A percentile compares a stretch with the other conserved stretches of the same genome.
These are phyloP conservation scores for Addax nasomaculatus DNA, from an alignment of 2,113 vertebrate species.

Conservation along the genomic window DNA sequence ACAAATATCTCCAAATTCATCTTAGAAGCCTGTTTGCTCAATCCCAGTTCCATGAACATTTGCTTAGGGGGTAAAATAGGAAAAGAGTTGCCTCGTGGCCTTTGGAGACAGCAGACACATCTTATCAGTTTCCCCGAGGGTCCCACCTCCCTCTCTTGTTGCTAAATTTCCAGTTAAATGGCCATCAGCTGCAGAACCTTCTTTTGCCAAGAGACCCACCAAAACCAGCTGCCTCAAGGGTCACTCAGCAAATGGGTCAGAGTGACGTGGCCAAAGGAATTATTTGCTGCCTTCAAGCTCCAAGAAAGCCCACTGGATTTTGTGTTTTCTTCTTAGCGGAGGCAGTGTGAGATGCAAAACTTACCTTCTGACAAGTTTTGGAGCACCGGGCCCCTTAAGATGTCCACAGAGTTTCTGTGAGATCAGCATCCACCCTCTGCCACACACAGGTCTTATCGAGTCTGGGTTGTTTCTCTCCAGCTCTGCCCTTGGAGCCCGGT, in stretches of 20 bases:
- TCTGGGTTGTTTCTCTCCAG: background rate
- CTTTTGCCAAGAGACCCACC: background rate
- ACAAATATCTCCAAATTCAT: slow-evolving; percentile 13
- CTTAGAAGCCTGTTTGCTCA: background rate
- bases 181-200: background rate
- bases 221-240: background rate
- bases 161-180: background rate
- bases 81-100: background rate
- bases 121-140: background rate
- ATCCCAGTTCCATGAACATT: background rate
- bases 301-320: background rate
- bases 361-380: background rate
- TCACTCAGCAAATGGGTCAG: background rate
- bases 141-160: background rate
- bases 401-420: background rate
- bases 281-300: background rate
- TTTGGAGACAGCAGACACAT: slow-evolving; percentile 6
- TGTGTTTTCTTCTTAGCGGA: background rate
- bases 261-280: background rate
- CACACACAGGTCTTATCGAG: background rate
- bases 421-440: background rate
- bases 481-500: background rate
- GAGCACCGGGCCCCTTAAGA: background rate
- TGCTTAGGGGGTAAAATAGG: background rate
- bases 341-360: background rate